Conservation (phyloP, 2,113 vertebrate species). For the Ondatra zibethicus region DNA sequence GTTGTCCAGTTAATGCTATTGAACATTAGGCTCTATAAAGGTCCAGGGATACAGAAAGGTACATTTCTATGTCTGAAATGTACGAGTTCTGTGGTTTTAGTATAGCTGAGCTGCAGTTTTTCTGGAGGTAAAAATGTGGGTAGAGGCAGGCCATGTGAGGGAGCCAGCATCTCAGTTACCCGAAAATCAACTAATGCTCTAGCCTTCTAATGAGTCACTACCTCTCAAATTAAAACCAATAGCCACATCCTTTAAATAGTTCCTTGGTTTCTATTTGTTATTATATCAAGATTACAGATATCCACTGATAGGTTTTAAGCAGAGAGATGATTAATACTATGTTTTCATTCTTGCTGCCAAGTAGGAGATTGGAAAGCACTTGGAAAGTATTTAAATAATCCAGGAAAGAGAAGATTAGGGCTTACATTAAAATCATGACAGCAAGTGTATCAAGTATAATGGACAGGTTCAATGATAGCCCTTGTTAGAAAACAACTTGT, state of each 20-base stretch:
- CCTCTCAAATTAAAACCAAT: slow-evolving; percentile 18
- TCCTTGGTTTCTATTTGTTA: slow-evolving; percentile 45
- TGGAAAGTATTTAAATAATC: neutral
- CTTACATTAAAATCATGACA: neutral
- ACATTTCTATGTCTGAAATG: neutral
- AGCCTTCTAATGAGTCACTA: neutral
- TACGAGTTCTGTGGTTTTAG: neutral
- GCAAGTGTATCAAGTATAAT: neutral
- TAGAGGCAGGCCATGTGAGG: neutral
- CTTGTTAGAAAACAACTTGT: too few species aligned
- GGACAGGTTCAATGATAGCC: neutral
- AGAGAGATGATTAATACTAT: neutral
- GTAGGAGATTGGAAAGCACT: neutral
- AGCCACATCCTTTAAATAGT: slow-evolving; percentile 25
- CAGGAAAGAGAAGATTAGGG: neutral
- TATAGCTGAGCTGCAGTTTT: neutral
- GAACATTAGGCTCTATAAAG: neutral
- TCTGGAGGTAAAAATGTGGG: neutral
- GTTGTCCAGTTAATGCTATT: neutral
- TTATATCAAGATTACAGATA: slow-evolving; percentile 50
- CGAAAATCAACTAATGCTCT: neutral
- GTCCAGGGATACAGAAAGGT: neutral
- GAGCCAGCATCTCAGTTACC: neutral
- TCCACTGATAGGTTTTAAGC: slow-evolving; percentile 50
- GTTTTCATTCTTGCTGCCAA: neutral